Percentiles rank a stretch among this genome's conserved stretches.
These are phyloP conservation scores for Columba guinea DNA, from an alignment of 2,797 vertebrate species.

Conservation along the genomic window DNA sequence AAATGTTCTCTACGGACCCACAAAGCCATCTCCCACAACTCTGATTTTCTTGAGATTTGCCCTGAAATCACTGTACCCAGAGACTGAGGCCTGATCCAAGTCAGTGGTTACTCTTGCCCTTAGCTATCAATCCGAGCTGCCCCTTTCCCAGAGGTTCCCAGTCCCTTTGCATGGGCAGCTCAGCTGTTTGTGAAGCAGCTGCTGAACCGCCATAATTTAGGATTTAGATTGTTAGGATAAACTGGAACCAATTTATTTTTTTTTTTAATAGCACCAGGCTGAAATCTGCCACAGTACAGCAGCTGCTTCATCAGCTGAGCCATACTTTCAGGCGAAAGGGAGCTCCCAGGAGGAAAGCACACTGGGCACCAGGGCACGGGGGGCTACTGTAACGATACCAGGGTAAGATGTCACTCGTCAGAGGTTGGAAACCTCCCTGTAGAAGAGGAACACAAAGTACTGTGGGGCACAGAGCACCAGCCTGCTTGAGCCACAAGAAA, in stretches of 20 bases:
- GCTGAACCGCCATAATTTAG: not conserved
- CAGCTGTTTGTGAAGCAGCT: constrained; percentile 47
- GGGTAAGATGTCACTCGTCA: not conserved
- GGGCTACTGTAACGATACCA: not conserved
- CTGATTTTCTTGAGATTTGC: not conserved
- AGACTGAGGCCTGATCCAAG: not conserved
- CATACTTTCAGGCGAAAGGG: not conserved
- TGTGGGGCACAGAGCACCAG: not conserved
- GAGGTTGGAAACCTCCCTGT: not conserved
- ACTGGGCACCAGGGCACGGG: not conserved
- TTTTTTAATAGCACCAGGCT: not conserved
- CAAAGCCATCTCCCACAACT: not conserved
- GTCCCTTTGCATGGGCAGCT: not conserved
- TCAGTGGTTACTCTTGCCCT: not conserved
- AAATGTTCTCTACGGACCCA: not conserved
- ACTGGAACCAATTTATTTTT: constrained; percentile 11
- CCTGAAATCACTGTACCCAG: rapidly evolving
- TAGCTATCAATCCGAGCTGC: not conserved
- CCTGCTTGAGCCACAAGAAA: not conserved
- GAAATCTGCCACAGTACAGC: not conserved
- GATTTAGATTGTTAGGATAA: not conserved
- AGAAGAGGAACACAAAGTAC: not conserved
- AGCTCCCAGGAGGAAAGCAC: not conserved
- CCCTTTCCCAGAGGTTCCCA: not conserved
- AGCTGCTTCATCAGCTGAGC: constrained; percentile 46